Evolutionary conservation across 2,797 vertebrate genomes (phyloP).

Genomic region (Poecilia gillii): DNA sequence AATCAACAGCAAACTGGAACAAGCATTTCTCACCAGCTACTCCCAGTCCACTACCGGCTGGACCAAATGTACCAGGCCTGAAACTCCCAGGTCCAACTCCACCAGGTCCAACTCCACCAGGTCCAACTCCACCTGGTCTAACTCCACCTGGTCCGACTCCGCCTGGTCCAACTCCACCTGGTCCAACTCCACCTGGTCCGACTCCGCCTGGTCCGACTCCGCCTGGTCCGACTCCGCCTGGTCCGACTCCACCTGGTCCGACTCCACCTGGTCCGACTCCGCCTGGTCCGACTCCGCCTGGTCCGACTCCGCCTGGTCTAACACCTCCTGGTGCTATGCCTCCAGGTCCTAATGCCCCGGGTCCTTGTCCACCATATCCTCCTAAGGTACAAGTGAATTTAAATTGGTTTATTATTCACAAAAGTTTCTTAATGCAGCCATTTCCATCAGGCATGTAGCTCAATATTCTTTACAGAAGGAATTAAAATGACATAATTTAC

Average conservation of each 20-base stretch:
- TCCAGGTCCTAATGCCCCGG: constrained; percentile 26
- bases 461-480: not conserved
- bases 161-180: constrained; percentile 8
- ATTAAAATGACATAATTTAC: not conserved
- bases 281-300: constrained; percentile 20
- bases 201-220: not conserved
- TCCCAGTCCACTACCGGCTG: constrained; percentile 43
- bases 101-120: not conserved
- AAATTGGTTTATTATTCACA: constrained; percentile 6
- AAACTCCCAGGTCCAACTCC: constrained; percentile 18
- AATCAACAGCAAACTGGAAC: not conserved
- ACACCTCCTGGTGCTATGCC: not conserved
- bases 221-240: not conserved
- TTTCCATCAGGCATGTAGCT: not conserved
- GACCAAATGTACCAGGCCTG: constrained; percentile 46
- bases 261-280: not conserved
- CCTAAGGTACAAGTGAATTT: constrained; percentile 28
- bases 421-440: not conserved
- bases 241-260: not conserved
- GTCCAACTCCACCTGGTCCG: not conserved
- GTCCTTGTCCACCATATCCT: constrained; percentile 59
- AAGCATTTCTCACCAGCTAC: constrained; percentile 53
- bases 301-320: not conserved
- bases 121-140: no score
- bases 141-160: not conserved